Percentiles rank a stretch among this genome's conserved stretches.
These are phyloP conservation scores for Psittacara wagleri DNA, from an alignment of 2,113 vertebrate genomes.

Conservation along the genomic window DNA sequence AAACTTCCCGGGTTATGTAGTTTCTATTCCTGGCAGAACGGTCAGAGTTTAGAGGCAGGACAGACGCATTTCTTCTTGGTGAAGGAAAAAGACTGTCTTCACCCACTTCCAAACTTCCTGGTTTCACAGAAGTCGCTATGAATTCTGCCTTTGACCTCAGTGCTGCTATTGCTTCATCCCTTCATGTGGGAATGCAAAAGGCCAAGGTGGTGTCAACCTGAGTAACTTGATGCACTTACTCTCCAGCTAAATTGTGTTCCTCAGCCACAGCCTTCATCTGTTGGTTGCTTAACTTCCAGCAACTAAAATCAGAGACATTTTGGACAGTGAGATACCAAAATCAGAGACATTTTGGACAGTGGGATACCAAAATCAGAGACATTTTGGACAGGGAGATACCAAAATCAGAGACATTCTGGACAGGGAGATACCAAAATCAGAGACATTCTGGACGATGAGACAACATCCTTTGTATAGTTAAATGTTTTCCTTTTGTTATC, in stretches of 20 bases:
- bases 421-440: too few relatives aligned
- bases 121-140: not conserved
- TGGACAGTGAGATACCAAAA: not conserved
- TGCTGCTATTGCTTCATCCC: not conserved
- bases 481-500: not conserved
- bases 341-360: fast-evolving
- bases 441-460: not conserved
- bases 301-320: not conserved
- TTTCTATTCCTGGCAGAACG: not conserved
- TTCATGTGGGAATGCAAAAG: not conserved
- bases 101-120: not conserved
- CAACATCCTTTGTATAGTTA: not conserved
- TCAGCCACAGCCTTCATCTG: not conserved
- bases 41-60: not conserved
- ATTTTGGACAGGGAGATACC: not conserved
- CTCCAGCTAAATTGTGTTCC: not conserved
- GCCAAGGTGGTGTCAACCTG: not conserved
- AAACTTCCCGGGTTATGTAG: not conserved
- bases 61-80: not conserved
- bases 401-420: not conserved
- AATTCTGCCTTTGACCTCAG: not conserved
- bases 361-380: not conserved
- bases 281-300: not conserved
- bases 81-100: not conserved
- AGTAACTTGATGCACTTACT: not conserved